A percentile compares a stretch with the other conserved stretches of the same genome.
phyloP scores from a whole-genome alignment of 2,888 invertebrate species.

The Lobophora halterata region DNA sequence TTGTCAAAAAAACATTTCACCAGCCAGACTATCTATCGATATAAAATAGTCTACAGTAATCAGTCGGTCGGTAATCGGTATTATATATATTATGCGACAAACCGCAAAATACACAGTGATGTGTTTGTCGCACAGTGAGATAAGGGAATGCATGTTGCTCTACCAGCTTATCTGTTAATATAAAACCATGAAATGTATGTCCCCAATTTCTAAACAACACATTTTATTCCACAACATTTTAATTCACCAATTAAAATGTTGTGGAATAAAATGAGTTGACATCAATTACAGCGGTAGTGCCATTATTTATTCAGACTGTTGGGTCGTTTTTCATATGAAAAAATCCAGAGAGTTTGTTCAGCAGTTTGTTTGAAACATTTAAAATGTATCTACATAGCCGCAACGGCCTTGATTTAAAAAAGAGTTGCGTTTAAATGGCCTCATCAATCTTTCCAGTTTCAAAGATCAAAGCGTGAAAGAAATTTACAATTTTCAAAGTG shows the following conservation, averaged over 20 bases:
- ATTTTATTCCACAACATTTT: too few species aligned
- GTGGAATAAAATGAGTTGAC: too few species aligned
- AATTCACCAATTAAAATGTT: too few species aligned
- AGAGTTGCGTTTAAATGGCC: slow-evolving; percentile 16
- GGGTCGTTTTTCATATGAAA: slow-evolving; percentile 27
- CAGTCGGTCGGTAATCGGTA: slow-evolving; percentile 14
- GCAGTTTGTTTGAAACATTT: slow-evolving; percentile 24
- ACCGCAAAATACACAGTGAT: slow-evolving; percentile 15
- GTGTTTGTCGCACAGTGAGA: slow-evolving; percentile 25
- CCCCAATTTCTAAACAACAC: slow-evolving; percentile 33
- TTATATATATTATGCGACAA: slow-evolving; percentile 7
- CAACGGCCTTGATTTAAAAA: slow-evolving; percentile 12
- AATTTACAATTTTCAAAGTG: slow-evolving; percentile 27
- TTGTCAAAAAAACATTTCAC: too few species aligned
- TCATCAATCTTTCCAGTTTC: slow-evolving; percentile 23
- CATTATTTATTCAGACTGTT: slow-evolving; percentile 35
- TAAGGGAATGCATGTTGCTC: slow-evolving; percentile 23
- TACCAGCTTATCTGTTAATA: slow-evolving; percentile 35
- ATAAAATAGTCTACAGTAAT: slow-evolving; percentile 15
- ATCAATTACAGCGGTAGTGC: too few species aligned
- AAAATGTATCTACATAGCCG: too few species aligned
- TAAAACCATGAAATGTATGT: slow-evolving; percentile 31
- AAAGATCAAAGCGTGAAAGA: slow-evolving; percentile 29
- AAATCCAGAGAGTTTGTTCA: slow-evolving; percentile 17
- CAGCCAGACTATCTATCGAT: slow-evolving; percentile 5